A percentile compares a stretch with the other conserved stretches of the same genome.
phyloP scores from a whole-genome alignment of 2,113 vertebrate genomes.

The Amphilophus citrinellus region DNA sequence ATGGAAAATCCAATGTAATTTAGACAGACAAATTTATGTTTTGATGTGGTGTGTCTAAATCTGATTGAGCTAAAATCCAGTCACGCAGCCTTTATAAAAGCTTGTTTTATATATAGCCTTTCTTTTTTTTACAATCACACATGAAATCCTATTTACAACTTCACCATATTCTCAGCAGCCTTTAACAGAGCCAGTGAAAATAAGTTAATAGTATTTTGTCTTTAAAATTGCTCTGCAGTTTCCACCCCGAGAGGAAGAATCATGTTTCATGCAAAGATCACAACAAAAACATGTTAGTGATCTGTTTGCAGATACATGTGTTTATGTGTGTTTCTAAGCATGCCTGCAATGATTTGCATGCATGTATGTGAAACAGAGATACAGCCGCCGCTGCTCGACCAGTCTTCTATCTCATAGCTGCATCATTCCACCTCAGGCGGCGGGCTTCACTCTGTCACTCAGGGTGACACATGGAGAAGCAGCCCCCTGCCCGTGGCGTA shows the following conservation, averaged over 20 bases:
- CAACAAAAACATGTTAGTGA: not conserved
- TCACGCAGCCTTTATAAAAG: conserved; percentile 28
- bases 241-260: not conserved
- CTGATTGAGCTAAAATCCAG: conserved; percentile 47
- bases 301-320: not conserved
- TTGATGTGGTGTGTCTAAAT: conserved; percentile 46
- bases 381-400: conserved; percentile 4
- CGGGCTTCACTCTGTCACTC: conserved; percentile 72
- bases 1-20: conserved; percentile 50
- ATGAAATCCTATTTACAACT: conserved; percentile 43
- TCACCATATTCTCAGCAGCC: not conserved
- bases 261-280: not conserved
- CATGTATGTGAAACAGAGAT: conserved; percentile 15
- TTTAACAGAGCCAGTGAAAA: conserved; percentile 23
- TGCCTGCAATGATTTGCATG: conserved; percentile 27
- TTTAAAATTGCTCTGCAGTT: not conserved
- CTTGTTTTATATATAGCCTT: conserved; percentile 7
- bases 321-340: not conserved
- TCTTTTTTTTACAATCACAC: not conserved
- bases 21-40: conserved; percentile 31
- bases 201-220: not conserved
- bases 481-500: conserved; percentile 51
- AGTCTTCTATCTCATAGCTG: conserved; percentile 27
- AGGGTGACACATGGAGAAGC: conserved; percentile 62
- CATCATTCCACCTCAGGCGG: conserved; percentile 53